These are phyloP conservation scores for Grammomys surdaster DNA, from an alignment of 2,113 vertebrate genomes.

Conservation along the genomic window DNA sequence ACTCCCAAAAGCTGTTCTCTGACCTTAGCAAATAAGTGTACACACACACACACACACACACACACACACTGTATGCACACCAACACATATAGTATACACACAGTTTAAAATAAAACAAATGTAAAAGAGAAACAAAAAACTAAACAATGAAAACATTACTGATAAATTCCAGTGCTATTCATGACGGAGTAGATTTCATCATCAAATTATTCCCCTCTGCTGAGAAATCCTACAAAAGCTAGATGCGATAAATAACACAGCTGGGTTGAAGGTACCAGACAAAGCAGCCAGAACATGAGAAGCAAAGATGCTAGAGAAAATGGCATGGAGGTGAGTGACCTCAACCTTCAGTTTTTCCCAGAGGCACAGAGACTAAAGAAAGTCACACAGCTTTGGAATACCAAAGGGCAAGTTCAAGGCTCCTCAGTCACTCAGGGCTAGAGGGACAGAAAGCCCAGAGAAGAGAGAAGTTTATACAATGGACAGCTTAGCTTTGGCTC, in stretches of 20 bases:
- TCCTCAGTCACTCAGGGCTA: neutral
- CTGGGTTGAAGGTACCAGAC: neutral
- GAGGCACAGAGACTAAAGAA: neutral
- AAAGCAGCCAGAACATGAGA: neutral
- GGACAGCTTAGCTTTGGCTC: neutral
- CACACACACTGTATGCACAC: neutral
- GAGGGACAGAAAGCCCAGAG: neutral
- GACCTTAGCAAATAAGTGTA: too few relatives aligned
- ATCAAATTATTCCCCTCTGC: neutral
- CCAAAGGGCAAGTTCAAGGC: neutral
- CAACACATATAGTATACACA: neutral
- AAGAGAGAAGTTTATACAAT: neutral
- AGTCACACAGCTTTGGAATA: neutral
- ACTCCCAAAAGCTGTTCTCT: neutral
- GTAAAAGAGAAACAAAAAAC: neutral
- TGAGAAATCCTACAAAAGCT: neutral
- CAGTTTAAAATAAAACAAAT: neutral
- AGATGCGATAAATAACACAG: neutral
- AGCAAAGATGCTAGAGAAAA: neutral
- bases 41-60: neutral
- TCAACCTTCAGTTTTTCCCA: neutral
- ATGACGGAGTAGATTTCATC: neutral
- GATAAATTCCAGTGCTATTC: conserved; percentile 19
- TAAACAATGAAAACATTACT: neutral
- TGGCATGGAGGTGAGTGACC: too few relatives aligned